Evolutionary conservation across 2,113 vertebrate genomes (phyloP), one percentile per base, ranked within the genome.

Genomic region (Propithecus coquereli): DNA sequence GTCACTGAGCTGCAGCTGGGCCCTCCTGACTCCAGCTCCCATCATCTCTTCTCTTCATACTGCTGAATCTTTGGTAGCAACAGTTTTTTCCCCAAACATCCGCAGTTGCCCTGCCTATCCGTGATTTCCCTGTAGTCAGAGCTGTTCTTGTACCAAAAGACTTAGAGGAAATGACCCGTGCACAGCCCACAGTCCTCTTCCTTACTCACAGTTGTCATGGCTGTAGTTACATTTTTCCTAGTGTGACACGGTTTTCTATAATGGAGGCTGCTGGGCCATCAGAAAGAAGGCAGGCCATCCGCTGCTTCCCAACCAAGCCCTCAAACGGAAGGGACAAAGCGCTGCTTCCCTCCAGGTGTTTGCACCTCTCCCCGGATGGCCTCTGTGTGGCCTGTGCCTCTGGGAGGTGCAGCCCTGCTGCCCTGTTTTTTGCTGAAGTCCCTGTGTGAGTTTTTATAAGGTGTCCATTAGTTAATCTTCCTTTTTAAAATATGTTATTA

Each of bases 341-440:
- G 13, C 40, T 3, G 81, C 25, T 87, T 95, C 76, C 82, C 63
- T 65, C 79, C n/a, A 13, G 54, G 37, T 87, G 54, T 68, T 18
- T 76, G 7, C 37, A 12, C 66, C 45, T 7, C 13, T 25, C 87
- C 32, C 1, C 13, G 76, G 88, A 30, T 87, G 97, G 87, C 76
- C 81, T 77, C 71, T 84, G 9, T 70, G 77, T 37, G 86, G 79
- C 45, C 86, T 50, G 27, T 43, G 5, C 37, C 71, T 61, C 87
- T 68, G 30, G 13, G 3, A 47, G 34, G 17, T 27, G 0, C 9
- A 40, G 25, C 14, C 57, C 17, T 37, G 14, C 37, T 84, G 6
- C 17, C 17, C 40, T 6, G 2, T 7, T 0, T 13, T 32, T 70
- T 9, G 20, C 6, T 0, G 43, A 88, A 23, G 8, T 65, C 32